Percentiles rank a stretch among this genome's conserved stretches.
Evolutionary conservation across 2,888 invertebrate species (phyloP).

Genomic region (Drosophila yooni): DNA sequence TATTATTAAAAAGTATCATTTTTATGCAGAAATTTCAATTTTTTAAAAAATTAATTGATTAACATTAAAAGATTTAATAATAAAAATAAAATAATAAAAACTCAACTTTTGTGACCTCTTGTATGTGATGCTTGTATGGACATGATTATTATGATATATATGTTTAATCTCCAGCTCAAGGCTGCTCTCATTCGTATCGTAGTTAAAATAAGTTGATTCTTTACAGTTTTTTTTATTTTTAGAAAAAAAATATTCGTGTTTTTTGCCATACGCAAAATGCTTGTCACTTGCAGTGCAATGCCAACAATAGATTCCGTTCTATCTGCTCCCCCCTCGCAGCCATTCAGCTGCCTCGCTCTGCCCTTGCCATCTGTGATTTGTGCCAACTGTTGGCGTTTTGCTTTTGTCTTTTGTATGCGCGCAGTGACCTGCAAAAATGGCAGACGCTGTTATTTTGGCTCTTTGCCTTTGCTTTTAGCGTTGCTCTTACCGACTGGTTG

Average conservation of each 20-base stretch:
- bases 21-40: too few species aligned
- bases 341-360: not conserved
- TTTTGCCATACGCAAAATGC: slow-evolving; percentile 77
- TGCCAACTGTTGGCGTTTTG: slow-evolving; percentile 72
- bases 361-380: slow-evolving; percentile 60
- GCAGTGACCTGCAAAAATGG: slow-evolving; percentile 84
- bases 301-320: slow-evolving; percentile 56
- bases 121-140: not conserved
- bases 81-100: too few species aligned
- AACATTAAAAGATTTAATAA: too few species aligned
- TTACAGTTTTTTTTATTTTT: slow-evolving; percentile 15
- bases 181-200: not conserved
- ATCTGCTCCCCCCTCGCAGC: not conserved
- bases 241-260: slow-evolving; percentile 66
- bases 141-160: too few species aligned
- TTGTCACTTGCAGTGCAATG: slow-evolving; percentile 73
- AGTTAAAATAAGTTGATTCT: slow-evolving; percentile 33
- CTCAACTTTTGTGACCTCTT: too few species aligned
- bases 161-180: not conserved
- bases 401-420: slow-evolving; percentile 80
- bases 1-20: too few species aligned
- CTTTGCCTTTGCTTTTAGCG: slow-evolving; percentile 15
- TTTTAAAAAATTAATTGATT: too few species aligned
- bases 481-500: not conserved
- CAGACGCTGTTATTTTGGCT: slow-evolving; percentile 79